Base-by-base conservation (phyloP, 2,113 vertebrate genomes). In the Jaculus jaculus region DNA sequence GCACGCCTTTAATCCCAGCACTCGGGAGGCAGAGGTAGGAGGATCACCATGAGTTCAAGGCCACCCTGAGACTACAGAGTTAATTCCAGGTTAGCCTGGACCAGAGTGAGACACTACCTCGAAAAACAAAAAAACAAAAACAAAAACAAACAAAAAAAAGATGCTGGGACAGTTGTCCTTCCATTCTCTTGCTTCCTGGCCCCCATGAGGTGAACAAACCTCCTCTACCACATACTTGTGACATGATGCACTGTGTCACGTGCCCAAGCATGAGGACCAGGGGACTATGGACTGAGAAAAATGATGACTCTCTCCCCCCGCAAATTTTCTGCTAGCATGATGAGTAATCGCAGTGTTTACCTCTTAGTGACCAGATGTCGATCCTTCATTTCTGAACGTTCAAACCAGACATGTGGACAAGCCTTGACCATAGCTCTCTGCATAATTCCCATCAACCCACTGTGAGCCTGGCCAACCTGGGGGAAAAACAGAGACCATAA, bases 331-430 rank as follows among this genome's bases (percentile, higher is more conserved):
- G 23, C 12, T 21, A 71, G 20, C 3, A 61, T 30, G 42, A 32
- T 0, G 2, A 51, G 42, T 54, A 47, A 92, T 65, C 87, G 47
- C 10, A 88, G 1, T n/a, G 78, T 51, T 96, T 97, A 99, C 99
- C 99, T 98, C 97, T 98, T 98, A 66, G 98, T 98, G 96, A 99
- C 99, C 20, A 99, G 97, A 71, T 99, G 98, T 68, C 99, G 99
- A 95, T 99, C 99, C 94, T 98, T 99, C 92, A 99, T 98, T 97
- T 99, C 99, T 0, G 99, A 99, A 91, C 99, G 98, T 96, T 99
- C 99, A 89, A 99, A 99, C 99, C 99, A 99, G 58, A 99, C 98
- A 1, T 99, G 99, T 66, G 99, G 99, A 95, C 99, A 99, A 20
- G 99, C 98, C 94, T 98, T 99, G 58, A 99, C 98, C 3, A 99